These are phyloP conservation scores for Chironomus tepperi DNA, from an alignment of 1,140 invertebrate species.

Conservation along the genomic window DNA sequence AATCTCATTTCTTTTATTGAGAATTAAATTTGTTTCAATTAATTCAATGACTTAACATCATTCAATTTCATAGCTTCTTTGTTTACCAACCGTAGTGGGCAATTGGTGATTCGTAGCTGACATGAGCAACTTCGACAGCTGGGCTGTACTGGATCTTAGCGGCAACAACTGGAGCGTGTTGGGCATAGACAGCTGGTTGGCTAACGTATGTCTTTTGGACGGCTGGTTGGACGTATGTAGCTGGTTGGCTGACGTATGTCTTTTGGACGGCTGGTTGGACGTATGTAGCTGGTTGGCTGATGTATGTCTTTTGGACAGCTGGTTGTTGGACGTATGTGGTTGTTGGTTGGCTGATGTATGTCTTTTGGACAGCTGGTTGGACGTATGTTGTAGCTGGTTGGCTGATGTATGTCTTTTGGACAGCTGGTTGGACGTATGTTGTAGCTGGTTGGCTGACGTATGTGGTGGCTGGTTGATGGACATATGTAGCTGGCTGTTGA, in stretches of 20 bases:
- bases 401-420: too few relatives aligned
- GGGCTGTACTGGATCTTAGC: conserved; percentile 41
- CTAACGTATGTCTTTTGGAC: conserved; percentile 26
- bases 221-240: conserved; percentile 28
- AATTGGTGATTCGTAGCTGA: conserved; percentile 43
- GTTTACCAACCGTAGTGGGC: conserved; percentile 44
- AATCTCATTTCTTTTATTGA: too few relatives aligned
- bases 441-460: too few relatives aligned
- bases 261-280: conserved; percentile 25
- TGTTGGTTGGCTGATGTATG: conserved; percentile 26
- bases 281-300: conserved; percentile 24
- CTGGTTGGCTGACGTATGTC: conserved; percentile 25
- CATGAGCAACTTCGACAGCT: conserved; percentile 45
- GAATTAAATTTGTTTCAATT: too few relatives aligned
- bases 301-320: conserved; percentile 26
- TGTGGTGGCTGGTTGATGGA: conserved; percentile 28
- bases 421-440: conserved; percentile 34
- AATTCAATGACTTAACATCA: neutral
- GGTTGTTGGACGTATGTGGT: conserved; percentile 25
- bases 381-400: conserved; percentile 25
- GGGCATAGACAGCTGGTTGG: conserved; percentile 26
- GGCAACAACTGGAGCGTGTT: conserved; percentile 36
- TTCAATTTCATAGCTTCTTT: neutral
- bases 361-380: conserved; percentile 25
- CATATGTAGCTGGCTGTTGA: conserved; percentile 31